Evolutionary conservation across 2,113 vertebrate species (phyloP), one percentile per base, ranked within the genome.

Genomic region (Chunga burmeisteri): DNA sequence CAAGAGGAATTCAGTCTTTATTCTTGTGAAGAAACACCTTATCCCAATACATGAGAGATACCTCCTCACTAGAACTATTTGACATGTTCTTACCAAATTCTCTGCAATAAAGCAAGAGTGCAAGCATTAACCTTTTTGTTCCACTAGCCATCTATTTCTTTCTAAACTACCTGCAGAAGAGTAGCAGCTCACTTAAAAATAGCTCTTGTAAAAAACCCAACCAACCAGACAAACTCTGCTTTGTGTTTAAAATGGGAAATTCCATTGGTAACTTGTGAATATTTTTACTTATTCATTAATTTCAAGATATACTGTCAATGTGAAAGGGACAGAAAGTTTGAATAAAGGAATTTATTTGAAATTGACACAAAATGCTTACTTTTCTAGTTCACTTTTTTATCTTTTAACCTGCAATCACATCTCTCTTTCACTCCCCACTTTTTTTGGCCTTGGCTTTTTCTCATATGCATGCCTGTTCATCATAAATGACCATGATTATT

Each of bases 151-250:
- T 20, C 11, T 66, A 20, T 7, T 52, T 53, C 12, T 79, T 63
- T 86, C 36, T 53, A 36, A 90, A 50, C 2, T 62, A 15, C 8
- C 30, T 34, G 15, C 1, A 11, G 20, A 94, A 47, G 0, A 27
- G 8, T 8, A 68, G 18, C 12, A 9, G 4, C 10, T 80, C 46
- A 38, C 8, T 80, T 53, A 42, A 70, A 92, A 92, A 65, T 4
- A 15, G 2, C 50, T 80, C 9, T 66, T 73, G 32, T 38, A 29
- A 44, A 70, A 72, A 18, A 1, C 0, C 0, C 18, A 55, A 30
- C 1, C 7, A 84, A 53, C 3, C 14, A 63, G 63, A 59, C 9
- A 49, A 23, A 1, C 0, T 10, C 3, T 3, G 1, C 3, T 4
- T 6, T 2, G 7, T 18, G 1, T 38, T 82, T 63, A 73, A 81